Conservation (phyloP, 2,113 vertebrate species). For the Gavia stellata region DNA sequence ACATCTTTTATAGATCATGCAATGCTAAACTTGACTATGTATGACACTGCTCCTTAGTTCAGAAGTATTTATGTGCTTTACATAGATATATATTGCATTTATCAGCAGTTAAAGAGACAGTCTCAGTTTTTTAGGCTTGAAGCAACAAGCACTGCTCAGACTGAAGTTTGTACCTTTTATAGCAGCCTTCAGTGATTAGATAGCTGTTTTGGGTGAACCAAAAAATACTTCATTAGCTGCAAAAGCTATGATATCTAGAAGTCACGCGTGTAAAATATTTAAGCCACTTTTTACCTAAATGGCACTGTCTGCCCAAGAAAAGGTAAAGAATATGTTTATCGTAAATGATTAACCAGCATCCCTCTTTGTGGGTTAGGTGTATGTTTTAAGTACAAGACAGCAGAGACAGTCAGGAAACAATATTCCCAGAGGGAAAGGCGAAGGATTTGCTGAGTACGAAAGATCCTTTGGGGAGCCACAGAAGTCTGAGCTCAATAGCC, state of each 20-base stretch:
- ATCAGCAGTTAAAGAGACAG: not conserved
- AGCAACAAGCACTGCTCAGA: not conserved
- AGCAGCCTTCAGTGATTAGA: not conserved
- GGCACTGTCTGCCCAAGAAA: not conserved
- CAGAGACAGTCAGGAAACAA: slow-evolving; percentile 18
- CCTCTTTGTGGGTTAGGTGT: not conserved
- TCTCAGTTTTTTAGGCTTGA: not conserved
- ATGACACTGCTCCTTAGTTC: not conserved
- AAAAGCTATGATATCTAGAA: slow-evolving; percentile 1
- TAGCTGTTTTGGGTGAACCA: not conserved
- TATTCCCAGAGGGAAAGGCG: not conserved
- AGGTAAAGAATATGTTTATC: not conserved
- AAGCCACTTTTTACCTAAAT: slow-evolving; percentile 13
- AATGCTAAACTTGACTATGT: not conserved
- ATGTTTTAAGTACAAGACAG: not conserved
- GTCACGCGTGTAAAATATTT: not conserved
- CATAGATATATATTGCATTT: not conserved
- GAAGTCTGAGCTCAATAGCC: slow-evolving; percentile 8
- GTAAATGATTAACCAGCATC: slow-evolving; percentile 21
- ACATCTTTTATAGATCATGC: not conserved
- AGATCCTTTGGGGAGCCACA: not conserved
- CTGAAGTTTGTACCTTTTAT: not conserved
- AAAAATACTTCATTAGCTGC: not conserved
- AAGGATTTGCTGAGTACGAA: not conserved
- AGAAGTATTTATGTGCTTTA: not conserved